Percentiles rank a stretch among this genome's conserved stretches.
Conservation (phyloP, 2,888 invertebrate genomes). For the Nemurella pictetii region DNA sequence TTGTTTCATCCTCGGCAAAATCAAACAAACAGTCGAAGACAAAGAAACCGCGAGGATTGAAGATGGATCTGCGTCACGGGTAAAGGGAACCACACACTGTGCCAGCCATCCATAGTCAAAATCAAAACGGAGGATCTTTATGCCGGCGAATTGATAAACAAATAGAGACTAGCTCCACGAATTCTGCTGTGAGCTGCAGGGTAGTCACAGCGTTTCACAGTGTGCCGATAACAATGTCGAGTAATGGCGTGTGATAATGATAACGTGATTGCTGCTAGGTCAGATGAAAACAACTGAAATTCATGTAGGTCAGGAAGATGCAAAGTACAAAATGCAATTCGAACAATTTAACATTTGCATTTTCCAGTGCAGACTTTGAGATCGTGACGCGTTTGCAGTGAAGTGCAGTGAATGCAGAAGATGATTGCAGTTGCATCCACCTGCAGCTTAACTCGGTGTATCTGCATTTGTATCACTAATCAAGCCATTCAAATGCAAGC, state of each 20-base stretch:
- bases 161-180: not conserved
- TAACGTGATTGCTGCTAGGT: constrained; percentile 14
- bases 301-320: not conserved
- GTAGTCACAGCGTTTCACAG: not conserved
- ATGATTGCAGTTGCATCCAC: not conserved
- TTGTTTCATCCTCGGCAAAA: not conserved
- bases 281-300: not conserved
- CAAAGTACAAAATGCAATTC: not conserved
- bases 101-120: not conserved
- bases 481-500: not conserved
- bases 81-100: not conserved
- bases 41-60: not conserved
- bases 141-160: not conserved
- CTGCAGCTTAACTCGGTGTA: not conserved
- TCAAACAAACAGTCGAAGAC: not conserved
- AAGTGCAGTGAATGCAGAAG: not conserved
- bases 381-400: not conserved
- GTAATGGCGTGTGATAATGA: constrained; percentile 36
- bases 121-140: not conserved
- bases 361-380: not conserved
- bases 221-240: constrained; percentile 37
- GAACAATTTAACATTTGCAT: not conserved
- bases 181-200: too few relatives aligned
- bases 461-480: not conserved
- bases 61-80: not conserved